These are phyloP conservation scores for Encarsia formosa DNA, from an alignment of 2,888 invertebrate species.

Conservation along the genomic window DNA sequence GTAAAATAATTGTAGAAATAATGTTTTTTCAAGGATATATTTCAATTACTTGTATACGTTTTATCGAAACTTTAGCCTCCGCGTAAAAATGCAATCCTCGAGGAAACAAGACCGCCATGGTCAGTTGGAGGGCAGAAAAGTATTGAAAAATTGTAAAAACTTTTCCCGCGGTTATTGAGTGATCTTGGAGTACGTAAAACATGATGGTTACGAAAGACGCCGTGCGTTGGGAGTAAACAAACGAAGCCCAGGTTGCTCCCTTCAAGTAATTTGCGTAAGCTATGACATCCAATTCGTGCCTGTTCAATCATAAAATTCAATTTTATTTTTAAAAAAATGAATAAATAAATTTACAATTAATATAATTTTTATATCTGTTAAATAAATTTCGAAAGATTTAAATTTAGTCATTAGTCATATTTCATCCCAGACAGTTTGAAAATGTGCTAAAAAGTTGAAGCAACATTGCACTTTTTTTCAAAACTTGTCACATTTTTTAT, in stretches of 20 bases:
- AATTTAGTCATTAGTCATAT: too few species aligned
- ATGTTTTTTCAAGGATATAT: not conserved
- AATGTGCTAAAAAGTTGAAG: too few species aligned
- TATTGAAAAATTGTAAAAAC: constrained; percentile 76
- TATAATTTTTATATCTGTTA: too few species aligned
- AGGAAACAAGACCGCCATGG: constrained; percentile 64
- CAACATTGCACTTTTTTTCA: too few species aligned
- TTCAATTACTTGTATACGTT: constrained; percentile 57
- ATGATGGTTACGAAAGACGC: constrained; percentile 78
- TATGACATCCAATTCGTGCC: constrained; percentile 66
- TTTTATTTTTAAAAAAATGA: too few species aligned
- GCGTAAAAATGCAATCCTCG: constrained; percentile 60
- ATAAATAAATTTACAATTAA: too few species aligned
- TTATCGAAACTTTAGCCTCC: constrained; percentile 62
- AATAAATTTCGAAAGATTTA: too few species aligned
- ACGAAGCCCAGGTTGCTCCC: constrained; percentile 60
- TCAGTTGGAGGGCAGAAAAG: constrained; percentile 68
- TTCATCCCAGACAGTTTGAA: too few species aligned
- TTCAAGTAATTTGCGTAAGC: constrained; percentile 63
- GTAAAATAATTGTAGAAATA: not conserved
- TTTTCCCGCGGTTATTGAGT: constrained; percentile 57
- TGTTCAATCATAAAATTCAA: too few species aligned
- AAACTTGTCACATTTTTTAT: too few species aligned
- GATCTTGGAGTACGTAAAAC: constrained; percentile 64
- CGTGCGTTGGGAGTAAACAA: constrained; percentile 81